These are phyloP conservation scores for Toxotes chatareus DNA, from an alignment of 2,113 vertebrate species.

Conservation along the genomic window DNA sequence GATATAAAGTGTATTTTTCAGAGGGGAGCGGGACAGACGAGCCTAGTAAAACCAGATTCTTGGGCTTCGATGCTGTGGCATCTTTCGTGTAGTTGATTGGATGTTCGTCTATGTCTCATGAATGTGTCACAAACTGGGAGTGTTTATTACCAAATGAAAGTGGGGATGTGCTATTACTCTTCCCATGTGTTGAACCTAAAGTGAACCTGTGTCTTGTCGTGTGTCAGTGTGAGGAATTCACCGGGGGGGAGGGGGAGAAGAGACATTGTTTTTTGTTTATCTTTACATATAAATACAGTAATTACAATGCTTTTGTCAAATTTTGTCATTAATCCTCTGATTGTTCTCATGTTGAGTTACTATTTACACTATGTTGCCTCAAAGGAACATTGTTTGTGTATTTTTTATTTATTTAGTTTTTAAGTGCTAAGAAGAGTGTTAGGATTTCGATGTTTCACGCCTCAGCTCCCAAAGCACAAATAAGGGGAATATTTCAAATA, in stretches of 20 bases:
- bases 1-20: not conserved
- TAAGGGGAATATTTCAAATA: conserved; percentile 43
- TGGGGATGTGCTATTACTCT: conserved; percentile 62
- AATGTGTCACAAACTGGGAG: conserved; percentile 27
- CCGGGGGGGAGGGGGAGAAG: not conserved
- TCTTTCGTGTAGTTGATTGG: conserved; percentile 3
- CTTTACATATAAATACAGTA: conserved; percentile 78
- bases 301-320: conserved; percentile 72
- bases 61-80: not conserved
- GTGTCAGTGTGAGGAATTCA: conserved; percentile 48
- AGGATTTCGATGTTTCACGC: conserved; percentile 24
- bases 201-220: conserved; percentile 52
- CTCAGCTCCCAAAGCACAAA: conserved; percentile 49
- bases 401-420: conserved; percentile 19
- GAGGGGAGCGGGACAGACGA: not conserved
- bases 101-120: conserved; percentile 6
- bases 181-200: conserved; percentile 44
- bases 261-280: conserved; percentile 15
- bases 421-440: conserved; percentile 69
- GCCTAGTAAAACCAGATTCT: not conserved
- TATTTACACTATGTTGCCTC: conserved; percentile 75
- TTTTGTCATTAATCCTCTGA: conserved; percentile 60
- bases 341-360: conserved; percentile 65
- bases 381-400: conserved; percentile 57
- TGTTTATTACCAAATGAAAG: conserved; percentile 21